Evolutionary conservation across 2,888 invertebrate species (phyloP).

Genomic region (Metallyticus violacea): DNA sequence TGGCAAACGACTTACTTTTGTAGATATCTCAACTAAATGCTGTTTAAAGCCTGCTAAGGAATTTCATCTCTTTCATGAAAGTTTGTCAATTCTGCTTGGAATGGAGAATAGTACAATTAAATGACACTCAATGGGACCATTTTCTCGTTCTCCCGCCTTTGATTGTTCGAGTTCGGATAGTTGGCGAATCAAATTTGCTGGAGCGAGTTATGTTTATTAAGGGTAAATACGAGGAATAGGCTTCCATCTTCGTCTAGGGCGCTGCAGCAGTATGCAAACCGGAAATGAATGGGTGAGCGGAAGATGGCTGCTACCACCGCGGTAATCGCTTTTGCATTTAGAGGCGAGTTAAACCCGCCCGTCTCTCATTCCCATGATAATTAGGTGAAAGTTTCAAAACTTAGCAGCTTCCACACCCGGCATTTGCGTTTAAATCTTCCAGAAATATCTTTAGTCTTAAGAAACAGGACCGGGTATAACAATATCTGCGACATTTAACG

Average conservation of each 20-base stretch:
- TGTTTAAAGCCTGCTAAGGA: no score
- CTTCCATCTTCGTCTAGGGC: neutral
- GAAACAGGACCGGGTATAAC: neutral
- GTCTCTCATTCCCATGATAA: neutral
- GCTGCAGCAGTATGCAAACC: neutral
- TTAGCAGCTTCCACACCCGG: neutral
- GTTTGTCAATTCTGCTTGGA: no score
- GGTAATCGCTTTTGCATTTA: neutral
- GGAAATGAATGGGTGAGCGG: neutral
- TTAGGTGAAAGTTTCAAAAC: neutral
- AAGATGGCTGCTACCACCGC: neutral
- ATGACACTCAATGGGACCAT: no score
- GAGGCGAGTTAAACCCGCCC: neutral
- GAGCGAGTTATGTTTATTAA: neutral
- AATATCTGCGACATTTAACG: no score
- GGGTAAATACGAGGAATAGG: neutral
- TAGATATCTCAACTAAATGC: no score
- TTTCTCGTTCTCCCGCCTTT: no score
- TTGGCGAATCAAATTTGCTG: neutral
- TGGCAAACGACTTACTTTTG: no score
- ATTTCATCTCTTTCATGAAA: no score
- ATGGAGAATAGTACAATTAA: no score
- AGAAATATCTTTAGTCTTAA: neutral
- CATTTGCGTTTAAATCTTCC: neutral
- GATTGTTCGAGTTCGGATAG: no score